Base-by-base conservation (phyloP, 1,140 invertebrate species). In the Psilanteris sp. region DNA sequence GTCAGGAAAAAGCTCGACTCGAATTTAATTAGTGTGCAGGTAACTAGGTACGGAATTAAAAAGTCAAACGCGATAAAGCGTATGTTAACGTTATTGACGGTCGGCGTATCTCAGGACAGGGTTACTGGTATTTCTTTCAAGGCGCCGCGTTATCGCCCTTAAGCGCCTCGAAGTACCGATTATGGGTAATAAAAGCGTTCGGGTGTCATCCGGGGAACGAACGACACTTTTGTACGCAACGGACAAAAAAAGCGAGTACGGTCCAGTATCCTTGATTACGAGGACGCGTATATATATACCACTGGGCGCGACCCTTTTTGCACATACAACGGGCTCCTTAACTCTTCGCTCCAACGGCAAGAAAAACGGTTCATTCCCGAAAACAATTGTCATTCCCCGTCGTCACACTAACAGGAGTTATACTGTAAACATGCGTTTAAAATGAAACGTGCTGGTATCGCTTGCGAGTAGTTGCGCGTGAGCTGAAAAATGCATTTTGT, bases 151-250 rank as follows among this genome's bases (percentile, higher is more conserved):
- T 78, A 78, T 73, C 70, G 66, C 79, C 59, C 72, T 77, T 77
- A 84, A 84, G 74, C 79, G 72, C 79, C 62, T 72, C 41, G 29
- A 9, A 66, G 74, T 73, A 78, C 71, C 80, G 82, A 85, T 85
- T 85, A 85, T 74, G 75, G 80, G 82, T 82, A 85, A 85, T 85
- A 85, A 85, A 85, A 85, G 81, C 80, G 80, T 85, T 84, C 73
- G 82, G 77, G 76, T 85, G 82, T 84, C 82, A 84, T 85, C 78
- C 71, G 36, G 57, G 14, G 81, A 83, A 84, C 77, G 77, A 79
- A 79, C 71, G 71, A 77, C 62, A 79, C 64, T 77, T 77, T 79
- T 66, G 73, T 57, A 39, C 75, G 71, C 36, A 80, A 80, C 66
- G 68, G 26, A 26, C 41, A 44, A 68, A 83, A 85, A 78, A 83